A percentile compares a stretch with the other conserved stretches of the same genome.
These are phyloP conservation scores for Lithophane socia DNA, from an alignment of 2,888 invertebrate genomes.

Conservation along the genomic window DNA sequence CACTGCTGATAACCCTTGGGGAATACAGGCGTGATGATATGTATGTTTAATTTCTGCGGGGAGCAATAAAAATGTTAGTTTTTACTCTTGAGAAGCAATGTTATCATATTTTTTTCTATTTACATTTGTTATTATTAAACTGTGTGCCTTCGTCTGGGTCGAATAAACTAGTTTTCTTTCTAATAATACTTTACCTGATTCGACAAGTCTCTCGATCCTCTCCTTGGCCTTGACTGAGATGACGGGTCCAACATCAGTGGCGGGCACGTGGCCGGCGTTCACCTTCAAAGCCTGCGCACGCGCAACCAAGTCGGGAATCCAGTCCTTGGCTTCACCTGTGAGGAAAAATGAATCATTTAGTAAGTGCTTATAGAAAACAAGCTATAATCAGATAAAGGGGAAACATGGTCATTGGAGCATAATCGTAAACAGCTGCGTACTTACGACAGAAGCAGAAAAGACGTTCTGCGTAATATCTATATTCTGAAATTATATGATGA, in stretches of 20 bases:
- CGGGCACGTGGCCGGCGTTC: conserved; percentile 96
- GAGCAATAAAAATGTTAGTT: too few relatives aligned
- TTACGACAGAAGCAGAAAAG: not conserved
- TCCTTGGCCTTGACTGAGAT: conserved; percentile 97
- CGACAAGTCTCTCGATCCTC: conserved; percentile 95
- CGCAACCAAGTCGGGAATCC: conserved; percentile 98
- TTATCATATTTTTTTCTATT: too few relatives aligned
- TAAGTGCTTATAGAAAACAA: not conserved
- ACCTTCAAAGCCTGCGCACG: conserved; percentile 96
- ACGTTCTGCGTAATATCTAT: too few relatives aligned
- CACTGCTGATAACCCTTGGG: too few relatives aligned
- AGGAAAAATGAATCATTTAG: not conserved
- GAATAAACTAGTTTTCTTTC: too few relatives aligned
- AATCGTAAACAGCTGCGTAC: not conserved
- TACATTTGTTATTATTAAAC: too few relatives aligned
- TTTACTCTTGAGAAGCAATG: too few relatives aligned
- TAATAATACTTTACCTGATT: conserved; percentile 89
- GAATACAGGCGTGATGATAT: too few relatives aligned
- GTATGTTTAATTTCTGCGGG: too few relatives aligned
- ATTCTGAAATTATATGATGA: not conserved
- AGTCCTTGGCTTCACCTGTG: conserved; percentile 94
- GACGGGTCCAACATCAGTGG: conserved; percentile 97
- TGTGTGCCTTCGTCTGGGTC: too few relatives aligned
- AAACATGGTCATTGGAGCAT: not conserved
- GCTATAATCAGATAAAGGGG: not conserved